A percentile compares a stretch with the other conserved stretches of the same genome.
Conservation (phyloP, 1,140 invertebrate genomes). For the Drosophila pandora region DNA sequence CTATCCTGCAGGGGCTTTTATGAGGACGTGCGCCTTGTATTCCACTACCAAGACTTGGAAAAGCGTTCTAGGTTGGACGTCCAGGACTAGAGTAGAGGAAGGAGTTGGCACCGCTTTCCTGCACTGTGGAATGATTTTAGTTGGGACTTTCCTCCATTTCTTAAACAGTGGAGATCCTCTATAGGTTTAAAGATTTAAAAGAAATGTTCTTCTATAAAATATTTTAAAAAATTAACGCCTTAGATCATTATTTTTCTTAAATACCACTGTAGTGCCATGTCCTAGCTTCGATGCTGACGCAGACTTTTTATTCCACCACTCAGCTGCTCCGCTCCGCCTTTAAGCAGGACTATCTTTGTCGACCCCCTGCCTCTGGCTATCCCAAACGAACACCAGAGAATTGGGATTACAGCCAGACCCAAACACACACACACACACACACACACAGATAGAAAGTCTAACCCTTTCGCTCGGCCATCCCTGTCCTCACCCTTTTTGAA, state of each 20-base stretch:
- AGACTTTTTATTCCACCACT: slow-evolving; percentile 19
- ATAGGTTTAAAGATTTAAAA: too few relatives aligned
- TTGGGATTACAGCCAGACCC: slow-evolving; percentile 45
- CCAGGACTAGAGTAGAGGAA: slow-evolving; percentile 12
- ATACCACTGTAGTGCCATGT: slow-evolving; percentile 18
- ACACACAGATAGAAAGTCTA: slow-evolving; percentile 18
- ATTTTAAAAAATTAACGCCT: neutral
- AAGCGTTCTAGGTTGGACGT: slow-evolving; percentile 31
- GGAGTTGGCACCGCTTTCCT: neutral
- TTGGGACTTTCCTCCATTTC: too few relatives aligned
- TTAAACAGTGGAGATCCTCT: too few relatives aligned
- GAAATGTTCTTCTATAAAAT: too few relatives aligned
- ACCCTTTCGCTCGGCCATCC: slow-evolving; percentile 49
- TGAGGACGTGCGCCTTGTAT: slow-evolving; percentile 71
- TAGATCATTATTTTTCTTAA: neutral
- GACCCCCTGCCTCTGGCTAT: slow-evolving; percentile 21
- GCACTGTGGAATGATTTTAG: slow-evolving; percentile 12
- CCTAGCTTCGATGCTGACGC: slow-evolving; percentile 48
- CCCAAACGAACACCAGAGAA: slow-evolving; percentile 53
- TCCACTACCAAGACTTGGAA: slow-evolving; percentile 53
- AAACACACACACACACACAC: slow-evolving; percentile 15
- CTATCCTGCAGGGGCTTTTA: slow-evolving; percentile 69
- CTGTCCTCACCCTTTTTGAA: slow-evolving; percentile 22
- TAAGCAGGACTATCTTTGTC: slow-evolving; percentile 25
- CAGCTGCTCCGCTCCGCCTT: neutral